Conservation (phyloP, 2,113 vertebrate genomes). For the Oreotrochilus melanogaster region DNA sequence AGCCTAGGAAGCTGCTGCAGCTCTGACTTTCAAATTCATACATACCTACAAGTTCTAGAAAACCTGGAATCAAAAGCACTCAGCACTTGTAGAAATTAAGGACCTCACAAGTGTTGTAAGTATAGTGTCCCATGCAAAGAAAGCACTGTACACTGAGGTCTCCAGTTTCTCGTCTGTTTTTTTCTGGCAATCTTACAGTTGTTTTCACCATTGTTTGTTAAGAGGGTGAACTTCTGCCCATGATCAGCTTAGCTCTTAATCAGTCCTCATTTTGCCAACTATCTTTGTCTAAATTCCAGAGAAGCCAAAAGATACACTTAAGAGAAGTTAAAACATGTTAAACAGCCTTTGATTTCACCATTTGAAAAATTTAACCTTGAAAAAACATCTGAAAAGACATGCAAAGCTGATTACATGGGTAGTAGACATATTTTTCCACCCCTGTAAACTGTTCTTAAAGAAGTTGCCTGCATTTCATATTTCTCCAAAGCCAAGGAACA, state of each 20-base stretch:
- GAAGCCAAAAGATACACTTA: neutral
- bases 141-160: neutral
- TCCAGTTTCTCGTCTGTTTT: neutral
- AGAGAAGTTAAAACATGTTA: neutral
- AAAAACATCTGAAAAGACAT: neutral
- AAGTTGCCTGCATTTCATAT: neutral
- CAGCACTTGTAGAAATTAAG: neutral
- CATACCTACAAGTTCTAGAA: neutral
- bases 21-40: neutral
- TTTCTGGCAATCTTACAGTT: neutral
- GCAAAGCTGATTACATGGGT: neutral
- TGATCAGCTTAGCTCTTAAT: neutral
- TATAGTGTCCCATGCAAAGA: neutral
- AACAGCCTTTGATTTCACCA: neutral
- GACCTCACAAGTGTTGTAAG: fast-evolving
- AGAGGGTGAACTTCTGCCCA: fast-evolving
- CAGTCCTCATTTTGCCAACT: neutral
- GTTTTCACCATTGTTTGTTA: neutral
- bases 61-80: neutral
- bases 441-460: neutral
- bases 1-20: neutral
- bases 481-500: neutral
- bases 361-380: neutral
- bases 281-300: neutral
- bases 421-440: neutral